Base-by-base conservation (phyloP, 2,888 invertebrate genomes). In the Drosophila prostipennis region DNA sequence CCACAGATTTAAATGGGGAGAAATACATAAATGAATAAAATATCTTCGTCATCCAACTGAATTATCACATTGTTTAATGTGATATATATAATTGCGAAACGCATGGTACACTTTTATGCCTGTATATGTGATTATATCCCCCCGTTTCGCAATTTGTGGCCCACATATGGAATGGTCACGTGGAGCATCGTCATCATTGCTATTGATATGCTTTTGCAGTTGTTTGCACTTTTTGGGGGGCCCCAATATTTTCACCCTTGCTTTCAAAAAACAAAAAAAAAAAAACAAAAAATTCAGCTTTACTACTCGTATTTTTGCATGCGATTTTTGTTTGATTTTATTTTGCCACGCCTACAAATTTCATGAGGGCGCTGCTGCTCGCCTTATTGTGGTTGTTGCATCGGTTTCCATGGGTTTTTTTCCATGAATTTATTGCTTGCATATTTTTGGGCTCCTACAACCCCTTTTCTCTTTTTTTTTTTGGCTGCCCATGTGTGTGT, bases 171-270 rank as follows among this genome's bases (percentile, higher is more conserved):
- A 63, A 45, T 64, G 63, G 63, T 52, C 64, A 52, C 32, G 63
- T n/a, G 72, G 48, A 68, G 56, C 79, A 74, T 78, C 82, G 76
- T 76, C 79, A 76, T 75, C 71, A 74, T 72, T 74, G 82, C 78
- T 72, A 81, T 82, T 81, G 86, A 81, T 81, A 81, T 81, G 77
- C 69, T 72, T 81, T 72, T 78, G 79, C 81, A 77, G 74, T 78
- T 81, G 84, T 72, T 73, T 78, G 82, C 85, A 79, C 65, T 70
- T 80, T 77, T 71, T 68, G 10, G 63, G 63, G 13, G 40, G 16
- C 48, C 7, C 16, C 48, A 29, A 45, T 48, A 26, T 8, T 14
- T 26, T 2, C 29, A 14, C 7, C 39, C 46, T 19, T n/a, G 40
- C 6, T 14, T n/a, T 8, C 0, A 2, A 13, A n/a, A 11, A 1